Base-by-base conservation (phyloP, 2,113 vertebrate species). In the Barbus barbus region DNA sequence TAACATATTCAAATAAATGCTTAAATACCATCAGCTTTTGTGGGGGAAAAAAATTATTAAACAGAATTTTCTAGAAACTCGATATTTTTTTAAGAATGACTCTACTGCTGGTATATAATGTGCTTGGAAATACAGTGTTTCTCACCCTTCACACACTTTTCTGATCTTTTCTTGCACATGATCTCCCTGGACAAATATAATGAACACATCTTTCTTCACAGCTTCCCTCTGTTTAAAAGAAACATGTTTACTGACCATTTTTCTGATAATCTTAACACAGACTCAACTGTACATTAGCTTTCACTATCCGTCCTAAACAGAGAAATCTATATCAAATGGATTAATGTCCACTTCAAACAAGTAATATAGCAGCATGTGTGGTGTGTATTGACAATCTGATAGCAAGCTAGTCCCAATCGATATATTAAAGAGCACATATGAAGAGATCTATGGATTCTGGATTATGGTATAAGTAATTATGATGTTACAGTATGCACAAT, bases 71-170 rank as follows among this genome's bases (percentile, higher is more conserved):
- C 9, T 9, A 3, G 41, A 44, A 44, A 44, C 41, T 44, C 41
- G 3, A 44, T 2, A 44, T 44, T 26, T 61, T n/a, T 61, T 61
- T 0, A 5, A 26, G 6, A 3, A 18, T 65, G 26, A 28, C 1
- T 63, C 12, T 5, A 28, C 12, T 33, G 48, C 8, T 51, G 14
- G 9, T 36, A 41, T 33, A 56, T 41, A 13, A n/a, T n/a, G n/a
- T n/a, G n/a, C n/a, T n/a, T n/a, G n/a, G n/a, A n/a, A n/a, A n/a
- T 6, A 56, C 16, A 14, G 26, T 41, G 51, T 83, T 26, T 86
- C 85, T 90, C 77, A 92, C 91, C 91, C 90, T 33, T 91, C 87
- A 80, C 91, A 91, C 38, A 91, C 86, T 75, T 89, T 89, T 41
- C 78, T 73, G 18, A 90, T 87, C 53, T 91, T 92, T 65, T 73